Evolutionary conservation across 2,888 invertebrate species (phyloP).

Genomic region (Chydorus sphaericus): DNA sequence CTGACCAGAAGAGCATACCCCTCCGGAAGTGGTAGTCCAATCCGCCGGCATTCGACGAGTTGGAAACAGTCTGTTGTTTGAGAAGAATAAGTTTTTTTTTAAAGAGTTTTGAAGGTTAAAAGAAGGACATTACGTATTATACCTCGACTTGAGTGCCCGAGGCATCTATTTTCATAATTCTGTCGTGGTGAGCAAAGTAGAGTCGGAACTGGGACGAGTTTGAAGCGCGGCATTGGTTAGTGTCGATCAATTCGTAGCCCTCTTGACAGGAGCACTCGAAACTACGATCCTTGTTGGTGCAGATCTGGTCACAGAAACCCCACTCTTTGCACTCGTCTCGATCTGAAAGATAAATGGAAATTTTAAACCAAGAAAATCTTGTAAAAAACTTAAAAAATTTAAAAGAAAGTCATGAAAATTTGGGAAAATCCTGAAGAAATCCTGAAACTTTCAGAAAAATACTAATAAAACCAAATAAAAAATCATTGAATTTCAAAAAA

Average conservation of each 20-base stretch:
- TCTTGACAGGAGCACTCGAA: slow-evolving; percentile 69
- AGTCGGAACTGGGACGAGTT: slow-evolving; percentile 40
- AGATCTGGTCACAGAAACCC: slow-evolving; percentile 90
- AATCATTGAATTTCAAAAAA: too few species aligned
- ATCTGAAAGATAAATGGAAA: slow-evolving; percentile 43
- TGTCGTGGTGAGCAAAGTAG: slow-evolving; percentile 53
- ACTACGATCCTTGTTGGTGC: slow-evolving; percentile 68
- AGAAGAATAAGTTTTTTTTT: slow-evolving; percentile 1
- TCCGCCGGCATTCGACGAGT: slow-evolving; percentile 71
- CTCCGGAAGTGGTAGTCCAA: slow-evolving; percentile 65
- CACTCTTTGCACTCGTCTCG: slow-evolving; percentile 81
- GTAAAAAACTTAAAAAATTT: too few species aligned
- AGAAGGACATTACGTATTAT: background rate
- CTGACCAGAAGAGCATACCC: slow-evolving; percentile 76
- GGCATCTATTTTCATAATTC: slow-evolving; percentile 52
- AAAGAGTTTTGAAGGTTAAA: background rate
- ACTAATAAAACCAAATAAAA: too few species aligned
- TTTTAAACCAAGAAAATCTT: background rate
- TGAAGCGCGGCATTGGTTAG: slow-evolving; percentile 47
- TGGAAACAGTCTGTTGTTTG: slow-evolving; percentile 40
- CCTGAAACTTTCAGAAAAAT: background rate
- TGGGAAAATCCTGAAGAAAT: too few species aligned
- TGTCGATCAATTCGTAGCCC: slow-evolving; percentile 47
- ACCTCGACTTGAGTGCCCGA: slow-evolving; percentile 39
- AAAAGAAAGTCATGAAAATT: too few species aligned